Conservation (phyloP, 2,797 vertebrate genomes). For the Cyclura pinguis region DNA sequence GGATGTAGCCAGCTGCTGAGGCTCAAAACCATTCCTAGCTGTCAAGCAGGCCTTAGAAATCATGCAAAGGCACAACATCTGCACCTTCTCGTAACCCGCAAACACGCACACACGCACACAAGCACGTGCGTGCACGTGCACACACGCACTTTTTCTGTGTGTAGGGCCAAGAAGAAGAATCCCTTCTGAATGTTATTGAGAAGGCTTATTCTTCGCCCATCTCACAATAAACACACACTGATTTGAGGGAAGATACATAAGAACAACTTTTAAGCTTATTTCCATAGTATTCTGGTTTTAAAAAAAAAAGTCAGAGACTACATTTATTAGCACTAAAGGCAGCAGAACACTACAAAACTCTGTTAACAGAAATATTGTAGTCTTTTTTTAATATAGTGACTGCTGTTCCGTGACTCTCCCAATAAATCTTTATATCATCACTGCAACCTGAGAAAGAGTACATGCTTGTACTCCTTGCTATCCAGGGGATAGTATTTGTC, state of each 20-base stretch:
- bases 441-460: conserved; percentile 92
- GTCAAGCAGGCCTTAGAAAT: not conserved
- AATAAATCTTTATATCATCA: conserved; percentile 80
- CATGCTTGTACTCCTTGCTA: conserved; percentile 93
- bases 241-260: not conserved
- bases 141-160: no score
- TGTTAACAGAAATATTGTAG: fast-evolving
- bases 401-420: not conserved
- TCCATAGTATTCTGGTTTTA: not conserved
- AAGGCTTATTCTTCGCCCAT: not conserved
- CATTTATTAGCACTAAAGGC: conserved; percentile 27
- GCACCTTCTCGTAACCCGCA: not conserved
- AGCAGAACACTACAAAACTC: not conserved
- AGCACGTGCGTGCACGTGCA: no score
- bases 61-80: not conserved
- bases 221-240: not conserved
- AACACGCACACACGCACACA: no score
- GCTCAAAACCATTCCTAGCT: conserved; percentile 5
- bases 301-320: not conserved
- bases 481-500: conserved; percentile 95
- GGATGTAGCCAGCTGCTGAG: not conserved
- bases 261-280: not conserved
- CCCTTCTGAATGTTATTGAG: not conserved
- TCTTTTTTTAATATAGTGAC: not conserved
- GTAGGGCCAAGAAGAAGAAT: not conserved